Conservation (phyloP, 2,888 invertebrate genomes). For the Teinopalpus imperialis region DNA sequence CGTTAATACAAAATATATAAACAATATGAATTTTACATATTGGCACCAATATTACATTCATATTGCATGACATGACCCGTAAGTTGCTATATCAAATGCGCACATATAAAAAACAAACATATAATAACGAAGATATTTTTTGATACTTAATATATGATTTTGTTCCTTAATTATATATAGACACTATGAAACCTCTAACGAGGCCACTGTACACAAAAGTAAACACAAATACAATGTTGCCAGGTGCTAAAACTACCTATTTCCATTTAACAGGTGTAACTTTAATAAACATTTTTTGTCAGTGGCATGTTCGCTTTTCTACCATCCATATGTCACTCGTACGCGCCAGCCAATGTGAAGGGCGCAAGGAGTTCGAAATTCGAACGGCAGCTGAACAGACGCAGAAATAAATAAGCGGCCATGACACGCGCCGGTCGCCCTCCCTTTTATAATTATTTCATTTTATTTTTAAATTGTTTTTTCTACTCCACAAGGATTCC, state of each 20-base stretch:
- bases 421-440: conserved; percentile 74
- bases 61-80: no score
- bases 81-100: no score
- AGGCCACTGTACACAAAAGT: no score
- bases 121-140: no score
- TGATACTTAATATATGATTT: no score
- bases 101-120: no score
- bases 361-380: conserved; percentile 54
- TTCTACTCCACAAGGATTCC: conserved; percentile 74
- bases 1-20: no score
- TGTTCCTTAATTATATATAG: no score
- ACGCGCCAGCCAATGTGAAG: conserved; percentile 38
- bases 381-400: conserved; percentile 71
- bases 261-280: conserved; percentile 36
- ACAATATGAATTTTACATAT: no score
- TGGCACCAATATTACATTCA: no score
- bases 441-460: conserved; percentile 79
- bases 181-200: no score
- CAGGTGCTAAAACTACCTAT: conserved; percentile 21
- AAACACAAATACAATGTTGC: conserved; percentile 9
- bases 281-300: conserved; percentile 32
- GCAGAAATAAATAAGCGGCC: conserved; percentile 70
- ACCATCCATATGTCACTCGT: conserved; percentile 57
- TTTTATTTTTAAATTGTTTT: conserved; percentile 82
- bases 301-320: conserved; percentile 39